phyloP scores from a whole-genome alignment of 2,888 invertebrate genomes.

The Masnerella sp. region DNA sequence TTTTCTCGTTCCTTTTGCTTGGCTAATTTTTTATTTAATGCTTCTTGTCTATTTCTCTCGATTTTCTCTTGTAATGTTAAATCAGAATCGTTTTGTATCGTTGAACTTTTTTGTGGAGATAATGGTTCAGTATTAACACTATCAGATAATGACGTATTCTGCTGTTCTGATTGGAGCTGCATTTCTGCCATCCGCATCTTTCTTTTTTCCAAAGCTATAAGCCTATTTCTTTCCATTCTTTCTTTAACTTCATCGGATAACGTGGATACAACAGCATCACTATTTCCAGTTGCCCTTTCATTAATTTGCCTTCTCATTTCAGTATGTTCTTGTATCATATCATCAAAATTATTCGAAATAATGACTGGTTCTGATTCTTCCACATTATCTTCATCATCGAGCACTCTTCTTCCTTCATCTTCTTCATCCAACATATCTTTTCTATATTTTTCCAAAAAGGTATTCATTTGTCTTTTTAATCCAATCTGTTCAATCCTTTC shows the following conservation, averaged over 20 bases:
- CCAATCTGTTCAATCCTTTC: constrained; percentile 89
- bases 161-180: too few species aligned
- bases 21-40: constrained; percentile 82
- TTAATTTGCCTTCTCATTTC: constrained; percentile 16
- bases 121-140: too few species aligned
- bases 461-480: constrained; percentile 87
- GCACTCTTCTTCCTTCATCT: constrained; percentile 68
- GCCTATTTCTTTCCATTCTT: constrained; percentile 84
- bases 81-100: constrained; percentile 79
- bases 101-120: too few species aligned
- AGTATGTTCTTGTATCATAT: neutral
- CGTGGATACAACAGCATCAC: constrained; percentile 48
- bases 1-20: constrained; percentile 66
- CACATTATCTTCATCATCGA: neutral
- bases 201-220: constrained; percentile 82
- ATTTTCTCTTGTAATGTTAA: constrained; percentile 81
- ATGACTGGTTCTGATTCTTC: neutral
- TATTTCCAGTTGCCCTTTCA: neutral
- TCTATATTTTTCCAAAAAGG: constrained; percentile 83
- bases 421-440: constrained; percentile 80
- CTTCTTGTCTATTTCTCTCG: constrained; percentile 83
- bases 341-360: constrained; percentile 20
- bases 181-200: constrained; percentile 77
- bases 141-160: too few species aligned
- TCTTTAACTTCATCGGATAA: constrained; percentile 83